These are phyloP conservation scores for Brachionus paranguensis DNA, from an alignment of 1,140 invertebrate species.

Conservation along the genomic window DNA sequence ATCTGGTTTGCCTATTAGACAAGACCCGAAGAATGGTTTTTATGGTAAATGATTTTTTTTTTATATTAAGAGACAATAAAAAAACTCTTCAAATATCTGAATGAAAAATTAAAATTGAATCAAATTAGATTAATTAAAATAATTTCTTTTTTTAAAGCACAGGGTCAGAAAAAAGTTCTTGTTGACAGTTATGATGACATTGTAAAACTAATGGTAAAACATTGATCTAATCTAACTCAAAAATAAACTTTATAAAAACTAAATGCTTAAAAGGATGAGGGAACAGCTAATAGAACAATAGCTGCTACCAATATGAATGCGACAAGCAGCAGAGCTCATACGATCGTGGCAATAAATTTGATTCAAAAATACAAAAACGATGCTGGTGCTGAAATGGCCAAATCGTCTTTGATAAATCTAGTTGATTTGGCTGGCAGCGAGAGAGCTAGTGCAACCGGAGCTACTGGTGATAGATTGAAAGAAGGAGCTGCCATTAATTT, in stretches of 20 bases:
- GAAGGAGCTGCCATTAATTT: constrained; percentile 64
- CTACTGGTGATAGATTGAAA: constrained; percentile 62
- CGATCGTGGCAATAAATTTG: constrained; percentile 62
- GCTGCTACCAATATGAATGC: constrained; percentile 65
- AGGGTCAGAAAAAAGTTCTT: constrained; percentile 57
- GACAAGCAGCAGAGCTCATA: constrained; percentile 63
- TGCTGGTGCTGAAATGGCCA: constrained; percentile 59
- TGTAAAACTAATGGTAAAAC: constrained; percentile 55
- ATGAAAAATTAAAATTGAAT: too few relatives aligned
- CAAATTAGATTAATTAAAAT: not conserved
- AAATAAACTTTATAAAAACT: not conserved
- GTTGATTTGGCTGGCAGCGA: constrained; percentile 65
- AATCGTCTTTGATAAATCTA: constrained; percentile 60
- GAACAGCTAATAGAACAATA: constrained; percentile 62
- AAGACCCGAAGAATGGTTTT: constrained; percentile 64
- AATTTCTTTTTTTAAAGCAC: constrained; percentile 53
- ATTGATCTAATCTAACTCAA: not conserved
- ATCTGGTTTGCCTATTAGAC: constrained; percentile 59
- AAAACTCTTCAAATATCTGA: too few relatives aligned
- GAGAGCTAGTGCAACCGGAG: constrained; percentile 60
- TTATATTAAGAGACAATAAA: not conserved
- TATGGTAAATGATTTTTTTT: constrained; percentile 56
- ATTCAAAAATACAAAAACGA: constrained; percentile 60
- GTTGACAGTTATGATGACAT: constrained; percentile 61
- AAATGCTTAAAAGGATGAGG: constrained; percentile 52